phyloP scores from a whole-genome alignment of 2,797 vertebrate genomes.

The Acipenser transmontanus region DNA sequence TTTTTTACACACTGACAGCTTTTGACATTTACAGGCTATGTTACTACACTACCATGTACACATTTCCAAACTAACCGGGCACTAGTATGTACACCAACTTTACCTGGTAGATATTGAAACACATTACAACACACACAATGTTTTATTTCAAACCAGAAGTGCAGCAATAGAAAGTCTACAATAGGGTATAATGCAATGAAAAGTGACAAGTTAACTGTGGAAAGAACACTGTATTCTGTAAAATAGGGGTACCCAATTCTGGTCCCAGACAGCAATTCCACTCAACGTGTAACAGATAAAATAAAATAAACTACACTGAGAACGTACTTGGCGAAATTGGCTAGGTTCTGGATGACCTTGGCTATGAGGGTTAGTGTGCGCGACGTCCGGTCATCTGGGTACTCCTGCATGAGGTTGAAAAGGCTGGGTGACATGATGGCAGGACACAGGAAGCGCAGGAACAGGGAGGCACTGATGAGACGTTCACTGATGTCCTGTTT shows the following conservation, averaged over 20 bases:
- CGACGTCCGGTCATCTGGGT: conserved; percentile 85
- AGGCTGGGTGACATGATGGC: conserved; percentile 97
- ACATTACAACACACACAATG: neutral
- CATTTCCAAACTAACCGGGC: conserved; percentile 8
- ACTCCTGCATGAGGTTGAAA: conserved; percentile 90
- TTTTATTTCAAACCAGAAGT: too few species aligned
- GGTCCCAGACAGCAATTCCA: too few species aligned
- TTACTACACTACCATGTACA: neutral
- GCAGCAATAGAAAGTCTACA: too few species aligned
- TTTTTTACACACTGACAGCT: neutral
- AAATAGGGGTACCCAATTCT: too few species aligned
- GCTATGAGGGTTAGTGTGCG: conserved; percentile 90
- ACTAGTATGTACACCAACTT: conserved; percentile 5
- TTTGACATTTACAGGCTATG: neutral
- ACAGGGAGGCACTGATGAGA: conserved; percentile 88
- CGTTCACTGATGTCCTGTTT: conserved; percentile 87
- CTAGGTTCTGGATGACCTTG: conserved; percentile 96
- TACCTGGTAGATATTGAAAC: too few species aligned
- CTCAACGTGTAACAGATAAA: too few species aligned
- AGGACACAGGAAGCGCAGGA: conserved; percentile 91
- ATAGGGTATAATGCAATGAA: too few species aligned
- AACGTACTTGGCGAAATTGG: conserved; percentile 90
- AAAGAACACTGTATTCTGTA: too few species aligned
- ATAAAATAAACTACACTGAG: too few species aligned
- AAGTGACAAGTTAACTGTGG: too few species aligned